Evolutionary conservation across 2,113 vertebrate species (phyloP).

Genomic region (Bos javanicus): DNA sequence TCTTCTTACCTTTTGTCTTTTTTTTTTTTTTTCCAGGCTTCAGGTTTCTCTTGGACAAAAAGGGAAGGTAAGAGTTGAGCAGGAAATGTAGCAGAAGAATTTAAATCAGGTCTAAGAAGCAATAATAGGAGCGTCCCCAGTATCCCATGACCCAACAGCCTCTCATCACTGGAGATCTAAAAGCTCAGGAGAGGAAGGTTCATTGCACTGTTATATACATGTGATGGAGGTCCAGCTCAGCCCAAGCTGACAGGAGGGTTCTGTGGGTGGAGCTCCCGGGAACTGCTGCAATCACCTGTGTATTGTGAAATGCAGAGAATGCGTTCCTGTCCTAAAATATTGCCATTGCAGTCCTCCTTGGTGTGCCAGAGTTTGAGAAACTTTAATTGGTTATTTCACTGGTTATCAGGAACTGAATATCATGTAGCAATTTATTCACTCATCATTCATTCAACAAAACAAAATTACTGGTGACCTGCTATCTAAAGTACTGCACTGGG

Average conservation of each 20-base stretch:
- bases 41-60: background rate
- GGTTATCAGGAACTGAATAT: background rate
- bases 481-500: background rate
- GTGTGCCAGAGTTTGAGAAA: conserved; percentile 17
- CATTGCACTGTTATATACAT: background rate
- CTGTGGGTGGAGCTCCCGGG: background rate
- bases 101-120: background rate
- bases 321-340: background rate
- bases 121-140: background rate
- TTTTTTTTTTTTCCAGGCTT: background rate
- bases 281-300: background rate
- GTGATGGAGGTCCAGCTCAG: background rate
- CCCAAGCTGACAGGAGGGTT: background rate
- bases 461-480: background rate
- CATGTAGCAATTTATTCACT: background rate
- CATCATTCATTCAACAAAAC: background rate
- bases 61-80: background rate
- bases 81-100: background rate
- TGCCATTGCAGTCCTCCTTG: background rate
- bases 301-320: background rate
- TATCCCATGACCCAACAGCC: background rate
- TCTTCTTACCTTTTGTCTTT: conserved; percentile 48
- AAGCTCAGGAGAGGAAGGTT: background rate
- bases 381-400: background rate
- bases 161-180: background rate